phyloP scores from a whole-genome alignment of 1,140 invertebrate species.

The Branchinecta lindahli region DNA sequence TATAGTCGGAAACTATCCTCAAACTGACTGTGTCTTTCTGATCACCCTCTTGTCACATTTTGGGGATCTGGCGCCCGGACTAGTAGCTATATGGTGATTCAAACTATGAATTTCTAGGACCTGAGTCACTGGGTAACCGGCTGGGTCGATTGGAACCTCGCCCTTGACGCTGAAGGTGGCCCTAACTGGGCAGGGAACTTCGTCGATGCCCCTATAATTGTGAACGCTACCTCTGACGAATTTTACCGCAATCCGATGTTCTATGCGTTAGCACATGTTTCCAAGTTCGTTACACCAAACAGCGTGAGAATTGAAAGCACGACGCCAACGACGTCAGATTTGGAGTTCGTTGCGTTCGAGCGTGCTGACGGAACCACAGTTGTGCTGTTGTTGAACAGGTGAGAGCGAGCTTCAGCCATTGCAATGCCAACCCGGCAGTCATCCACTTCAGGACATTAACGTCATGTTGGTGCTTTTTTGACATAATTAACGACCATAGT shows the following conservation, averaged over 20 bases:
- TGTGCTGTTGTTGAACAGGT: background rate
- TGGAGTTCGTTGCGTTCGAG: background rate
- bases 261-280: conserved; percentile 72
- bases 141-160: conserved; percentile 83
- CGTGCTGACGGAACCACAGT: background rate
- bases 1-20: too few species aligned
- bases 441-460: too few species aligned
- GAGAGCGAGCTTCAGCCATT: background rate
- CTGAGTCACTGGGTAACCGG: conserved; percentile 47
- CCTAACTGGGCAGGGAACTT: conserved; percentile 61
- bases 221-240: conserved; percentile 45
- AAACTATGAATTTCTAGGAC: conserved; percentile 36
- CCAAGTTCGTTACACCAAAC: conserved; percentile 48
- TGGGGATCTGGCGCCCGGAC: too few species aligned
- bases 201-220: conserved; percentile 61
- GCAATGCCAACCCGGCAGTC: too few species aligned
- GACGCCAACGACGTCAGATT: background rate
- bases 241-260: conserved; percentile 82
- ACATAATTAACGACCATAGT: too few species aligned
- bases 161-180: conserved; percentile 53
- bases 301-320: background rate
- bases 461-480: too few species aligned
- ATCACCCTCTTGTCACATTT: too few species aligned
- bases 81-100: too few species aligned
- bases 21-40: too few species aligned